Evolutionary conservation across 2,113 vertebrate genomes (phyloP).

Genomic region (Cariama cristata): DNA sequence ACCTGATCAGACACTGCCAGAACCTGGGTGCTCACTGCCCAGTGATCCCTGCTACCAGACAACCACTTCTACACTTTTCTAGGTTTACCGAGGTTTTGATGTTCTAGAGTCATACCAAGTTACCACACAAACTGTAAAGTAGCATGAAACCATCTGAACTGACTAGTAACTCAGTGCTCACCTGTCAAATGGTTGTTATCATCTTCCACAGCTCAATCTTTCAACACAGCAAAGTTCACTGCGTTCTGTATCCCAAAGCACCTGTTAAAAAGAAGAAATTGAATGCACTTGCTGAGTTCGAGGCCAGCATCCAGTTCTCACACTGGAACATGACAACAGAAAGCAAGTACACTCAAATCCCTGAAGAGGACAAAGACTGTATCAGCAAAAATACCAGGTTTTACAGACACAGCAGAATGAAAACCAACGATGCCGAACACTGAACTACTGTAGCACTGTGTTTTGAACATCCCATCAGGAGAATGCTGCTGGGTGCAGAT

Average conservation of each 20-base stretch:
- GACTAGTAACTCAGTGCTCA: background rate
- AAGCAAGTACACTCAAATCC: background rate
- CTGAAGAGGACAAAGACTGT: background rate
- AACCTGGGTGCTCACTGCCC: background rate
- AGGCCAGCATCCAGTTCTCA: background rate
- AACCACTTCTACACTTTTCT: background rate
- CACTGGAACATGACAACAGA: fast-evolving
- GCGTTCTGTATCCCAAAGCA: background rate
- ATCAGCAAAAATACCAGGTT: background rate
- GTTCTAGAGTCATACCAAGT: background rate
- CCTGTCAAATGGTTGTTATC: background rate
- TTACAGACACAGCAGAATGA: background rate
- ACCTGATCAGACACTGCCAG: background rate
- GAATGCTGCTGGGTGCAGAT: background rate
- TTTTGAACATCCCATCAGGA: background rate
- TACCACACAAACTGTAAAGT: background rate
- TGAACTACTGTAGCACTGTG: background rate
- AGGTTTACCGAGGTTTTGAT: background rate
- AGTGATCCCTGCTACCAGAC: background rate
- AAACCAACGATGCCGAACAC: background rate
- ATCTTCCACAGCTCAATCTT: background rate
- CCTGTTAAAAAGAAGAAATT: background rate
- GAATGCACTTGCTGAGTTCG: background rate
- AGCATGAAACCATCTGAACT: background rate
- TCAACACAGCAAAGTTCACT: too few species aligned